Evolutionary conservation across 2,113 vertebrate genomes (phyloP), one percentile per base, ranked within the genome.

Genomic region (Saccopteryx leptura): DNA sequence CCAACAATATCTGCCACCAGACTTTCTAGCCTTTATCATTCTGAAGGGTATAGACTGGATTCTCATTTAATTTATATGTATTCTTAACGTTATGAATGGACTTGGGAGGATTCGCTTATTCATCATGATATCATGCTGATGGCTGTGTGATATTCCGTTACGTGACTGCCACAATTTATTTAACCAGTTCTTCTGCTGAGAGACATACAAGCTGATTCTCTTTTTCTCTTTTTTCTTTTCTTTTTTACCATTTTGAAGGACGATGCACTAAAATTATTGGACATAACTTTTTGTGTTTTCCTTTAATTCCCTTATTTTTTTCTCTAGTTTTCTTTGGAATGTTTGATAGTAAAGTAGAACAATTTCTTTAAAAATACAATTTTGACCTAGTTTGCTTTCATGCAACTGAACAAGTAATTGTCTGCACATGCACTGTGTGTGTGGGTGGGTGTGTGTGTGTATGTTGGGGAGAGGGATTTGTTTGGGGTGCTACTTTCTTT

Each of bases 281-380:
- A 74, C 24, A 9, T 65, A 26, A 13, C 39, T 54, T 80, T 68
- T 86, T 63, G 39, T 93, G 26, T 7, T 54, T 63, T 18, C 46
- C 18, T 89, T 93, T 94, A 81, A 94, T 72, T 68, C 60, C 4
- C 56, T 93, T 26, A 84, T 91, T 66, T 91, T 92, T 68, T 46
- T 92, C 61, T 46, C 15, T 19, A 69, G 19, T 86, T 95, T 95
- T 97, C 75, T 95, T 75, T 75, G 63, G 63, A 65, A 31, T 79
- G 8, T 65, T 71, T 88, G 74, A 90, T 88, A 65, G 11, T 56
- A 28, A 92, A 63, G 12, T 84, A n/a, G 46, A 78, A 66, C 83
- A 24, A 82, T 87, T 86, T 11, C 52, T 92, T 75, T 8, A 92
- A 74, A 50, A 87, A 39, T 56, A 68, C 33, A 46, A 2, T 65